Percentiles rank a stretch among this genome's conserved stretches.
phyloP scores from a whole-genome alignment of 2,888 invertebrate species.

The Mythimna impura region DNA sequence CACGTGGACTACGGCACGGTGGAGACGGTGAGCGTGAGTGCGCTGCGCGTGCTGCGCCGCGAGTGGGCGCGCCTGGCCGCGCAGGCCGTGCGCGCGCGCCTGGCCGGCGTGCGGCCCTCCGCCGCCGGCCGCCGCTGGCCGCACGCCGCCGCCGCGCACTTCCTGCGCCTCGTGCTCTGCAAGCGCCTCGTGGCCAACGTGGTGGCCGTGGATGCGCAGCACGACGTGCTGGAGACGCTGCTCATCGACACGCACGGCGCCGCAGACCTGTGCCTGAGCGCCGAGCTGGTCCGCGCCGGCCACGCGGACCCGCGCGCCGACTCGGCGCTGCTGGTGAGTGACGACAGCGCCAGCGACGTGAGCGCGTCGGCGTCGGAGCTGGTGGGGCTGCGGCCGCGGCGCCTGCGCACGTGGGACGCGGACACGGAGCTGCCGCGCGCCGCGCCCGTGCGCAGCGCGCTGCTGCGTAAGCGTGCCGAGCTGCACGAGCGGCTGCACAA shows the following conservation, averaged over 20 bases:
- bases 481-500: constrained; percentile 10
- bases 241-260: constrained; percentile 88
- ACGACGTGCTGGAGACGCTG: constrained; percentile 80
- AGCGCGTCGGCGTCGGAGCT: constrained; percentile 79
- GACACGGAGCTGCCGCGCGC: constrained; percentile 30
- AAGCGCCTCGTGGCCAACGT: constrained; percentile 81
- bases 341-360: constrained; percentile 66
- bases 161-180: constrained; percentile 80
- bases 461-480: constrained; percentile 18
- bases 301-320: constrained; percentile 82
- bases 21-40: constrained; percentile 70
- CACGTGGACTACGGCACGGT: constrained; percentile 91
- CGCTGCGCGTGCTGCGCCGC: constrained; percentile 79
- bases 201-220: constrained; percentile 64
- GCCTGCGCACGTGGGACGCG: constrained; percentile 72
- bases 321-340: constrained; percentile 78
- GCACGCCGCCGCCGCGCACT: constrained; percentile 78
- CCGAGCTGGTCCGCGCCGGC: constrained; percentile 84
- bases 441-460: constrained; percentile 45
- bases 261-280: constrained; percentile 87
- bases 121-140: constrained; percentile 85
- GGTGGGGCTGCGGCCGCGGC: constrained; percentile 67
- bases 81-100: constrained; percentile 88
- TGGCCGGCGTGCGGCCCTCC: constrained; percentile 84
- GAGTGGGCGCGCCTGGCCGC: constrained; percentile 83